These are phyloP conservation scores for Semnornis frantzii DNA, from an alignment of 2,113 vertebrate genomes.

Conservation along the genomic window DNA sequence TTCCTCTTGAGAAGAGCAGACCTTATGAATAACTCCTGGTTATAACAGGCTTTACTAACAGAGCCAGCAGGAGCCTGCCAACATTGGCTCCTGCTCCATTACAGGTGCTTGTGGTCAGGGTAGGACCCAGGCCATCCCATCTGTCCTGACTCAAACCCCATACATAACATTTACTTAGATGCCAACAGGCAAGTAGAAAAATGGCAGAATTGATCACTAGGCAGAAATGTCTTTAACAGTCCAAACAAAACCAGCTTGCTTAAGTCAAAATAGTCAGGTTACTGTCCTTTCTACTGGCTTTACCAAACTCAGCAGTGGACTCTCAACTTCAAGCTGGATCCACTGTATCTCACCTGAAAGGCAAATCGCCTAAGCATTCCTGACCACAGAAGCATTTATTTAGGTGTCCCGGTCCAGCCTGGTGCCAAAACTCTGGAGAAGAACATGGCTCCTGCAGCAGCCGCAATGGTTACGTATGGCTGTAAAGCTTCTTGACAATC, in stretches of 20 bases:
- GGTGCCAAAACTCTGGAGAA: not conserved
- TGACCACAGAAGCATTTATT: not conserved
- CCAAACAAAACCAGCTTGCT: not conserved
- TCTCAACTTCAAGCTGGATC: not conserved
- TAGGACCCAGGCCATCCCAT: not conserved
- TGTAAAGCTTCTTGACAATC: not conserved
- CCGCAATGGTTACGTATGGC: fast-evolving
- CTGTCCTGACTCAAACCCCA: not conserved
- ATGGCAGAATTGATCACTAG: not conserved
- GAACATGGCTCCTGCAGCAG: not conserved
- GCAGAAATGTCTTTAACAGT: not conserved
- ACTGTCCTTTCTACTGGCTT: not conserved
- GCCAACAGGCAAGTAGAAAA: not conserved
- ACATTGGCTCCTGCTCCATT: not conserved
- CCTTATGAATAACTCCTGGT: fast-evolving
- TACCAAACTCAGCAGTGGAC: not conserved
- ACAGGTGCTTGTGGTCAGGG: fast-evolving
- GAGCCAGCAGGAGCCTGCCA: fast-evolving
- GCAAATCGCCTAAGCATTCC: not conserved
- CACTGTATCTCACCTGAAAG: not conserved
- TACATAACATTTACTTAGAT: fast-evolving
- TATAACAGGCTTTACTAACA: fast-evolving
- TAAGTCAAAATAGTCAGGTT: not conserved
- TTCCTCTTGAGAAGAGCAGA: not conserved
- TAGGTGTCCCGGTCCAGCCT: not conserved